Percentiles rank a stretch among this genome's conserved stretches.
phyloP scores from a whole-genome alignment of 2,113 vertebrate species.

The Vulpes lagopus region DNA sequence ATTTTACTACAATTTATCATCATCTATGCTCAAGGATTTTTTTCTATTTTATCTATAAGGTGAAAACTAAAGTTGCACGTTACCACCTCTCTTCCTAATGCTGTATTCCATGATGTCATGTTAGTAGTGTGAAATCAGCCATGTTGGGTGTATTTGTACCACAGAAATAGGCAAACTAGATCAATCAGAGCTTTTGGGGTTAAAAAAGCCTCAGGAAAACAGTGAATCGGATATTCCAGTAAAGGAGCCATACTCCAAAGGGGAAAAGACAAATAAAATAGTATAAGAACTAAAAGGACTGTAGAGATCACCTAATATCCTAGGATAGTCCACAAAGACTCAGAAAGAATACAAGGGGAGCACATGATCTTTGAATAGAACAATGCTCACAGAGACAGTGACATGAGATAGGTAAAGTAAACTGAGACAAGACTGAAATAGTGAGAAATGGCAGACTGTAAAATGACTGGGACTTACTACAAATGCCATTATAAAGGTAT shows the following conservation, averaged over 20 bases:
- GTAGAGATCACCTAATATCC: background rate
- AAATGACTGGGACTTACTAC: background rate
- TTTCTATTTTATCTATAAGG: background rate
- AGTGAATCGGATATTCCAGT: background rate
- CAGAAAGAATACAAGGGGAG: background rate
- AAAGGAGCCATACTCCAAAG: background rate
- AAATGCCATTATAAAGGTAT: background rate
- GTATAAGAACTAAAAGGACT: background rate
- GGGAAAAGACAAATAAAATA: background rate
- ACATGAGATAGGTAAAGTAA: background rate
- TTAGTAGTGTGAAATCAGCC: background rate
- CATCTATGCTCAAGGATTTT: background rate
- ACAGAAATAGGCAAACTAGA: background rate
- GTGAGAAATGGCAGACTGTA: background rate
- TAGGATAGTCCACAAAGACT: background rate
- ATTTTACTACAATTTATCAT: conserved; percentile 44
- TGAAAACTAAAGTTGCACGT: background rate
- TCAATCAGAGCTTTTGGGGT: background rate
- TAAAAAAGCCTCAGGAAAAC: background rate
- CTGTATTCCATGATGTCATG: background rate
- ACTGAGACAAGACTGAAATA: background rate
- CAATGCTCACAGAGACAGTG: background rate
- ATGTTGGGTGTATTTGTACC: background rate
- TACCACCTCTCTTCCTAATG: background rate
- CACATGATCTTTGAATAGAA: background rate